phyloP scores from a whole-genome alignment of 1,140 invertebrate genomes.

The Drosophila truncata region DNA sequence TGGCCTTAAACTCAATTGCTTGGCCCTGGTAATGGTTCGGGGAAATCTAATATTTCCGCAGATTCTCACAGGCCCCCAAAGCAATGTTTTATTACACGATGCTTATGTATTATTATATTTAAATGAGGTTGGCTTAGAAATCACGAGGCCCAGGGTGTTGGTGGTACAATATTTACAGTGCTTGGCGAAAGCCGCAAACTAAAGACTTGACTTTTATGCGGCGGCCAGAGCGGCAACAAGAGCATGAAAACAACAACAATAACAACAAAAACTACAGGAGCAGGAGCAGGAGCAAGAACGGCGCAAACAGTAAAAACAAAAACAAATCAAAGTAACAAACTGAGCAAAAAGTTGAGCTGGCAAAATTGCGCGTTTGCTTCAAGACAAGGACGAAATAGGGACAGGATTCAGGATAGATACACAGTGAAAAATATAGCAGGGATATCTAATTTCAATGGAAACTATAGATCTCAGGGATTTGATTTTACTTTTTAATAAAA shows the following conservation, averaged over 20 bases:
- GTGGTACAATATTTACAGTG: slow-evolving; percentile 62
- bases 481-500: no score
- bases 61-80: slow-evolving; percentile 24
- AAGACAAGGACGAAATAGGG: slow-evolving; percentile 39
- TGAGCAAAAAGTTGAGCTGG: slow-evolving; percentile 80
- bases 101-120: slow-evolving; percentile 76
- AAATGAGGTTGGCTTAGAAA: slow-evolving; percentile 76
- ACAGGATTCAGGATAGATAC: slow-evolving; percentile 10
- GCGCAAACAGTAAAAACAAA: slow-evolving; percentile 63
- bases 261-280: slow-evolving; percentile 10
- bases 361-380: slow-evolving; percentile 76
- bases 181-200: slow-evolving; percentile 70
- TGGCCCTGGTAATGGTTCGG: slow-evolving; percentile 24
- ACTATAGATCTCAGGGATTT: not conserved
- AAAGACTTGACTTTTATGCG: slow-evolving; percentile 80
- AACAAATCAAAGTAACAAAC: slow-evolving; percentile 83
- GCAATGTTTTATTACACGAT: slow-evolving; percentile 58
- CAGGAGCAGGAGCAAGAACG: slow-evolving; percentile 20
- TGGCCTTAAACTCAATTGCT: slow-evolving; percentile 28
- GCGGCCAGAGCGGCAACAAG: slow-evolving; percentile 39
- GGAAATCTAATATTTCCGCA: slow-evolving; percentile 53
- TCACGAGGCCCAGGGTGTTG: slow-evolving; percentile 62
- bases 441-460: not conserved
- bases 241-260: slow-evolving; percentile 16
- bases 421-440: not conserved